Evolutionary conservation across 1,140 invertebrate genomes (phyloP).

Genomic region (Zaprionus nigranus): DNA sequence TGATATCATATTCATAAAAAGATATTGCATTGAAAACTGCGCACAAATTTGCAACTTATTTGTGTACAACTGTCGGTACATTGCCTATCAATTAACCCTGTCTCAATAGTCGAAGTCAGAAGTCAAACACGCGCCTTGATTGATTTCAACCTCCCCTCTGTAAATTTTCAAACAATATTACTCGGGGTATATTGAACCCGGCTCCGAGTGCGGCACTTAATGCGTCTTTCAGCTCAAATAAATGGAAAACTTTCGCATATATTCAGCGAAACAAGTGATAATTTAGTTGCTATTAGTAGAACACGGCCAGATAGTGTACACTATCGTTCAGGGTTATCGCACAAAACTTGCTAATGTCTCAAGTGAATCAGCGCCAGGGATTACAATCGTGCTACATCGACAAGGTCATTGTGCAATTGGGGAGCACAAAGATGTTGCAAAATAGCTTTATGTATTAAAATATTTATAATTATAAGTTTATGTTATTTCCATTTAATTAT

Average conservation of each 20-base stretch:
- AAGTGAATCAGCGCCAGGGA: conserved; percentile 31
- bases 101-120: conserved; percentile 9
- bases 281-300: conserved; percentile 16
- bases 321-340: conserved; percentile 24
- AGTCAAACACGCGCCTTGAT: conserved; percentile 20
- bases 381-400: neutral
- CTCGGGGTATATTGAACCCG: conserved; percentile 34
- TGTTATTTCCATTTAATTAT: neutral
- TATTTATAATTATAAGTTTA: neutral
- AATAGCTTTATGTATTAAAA: neutral
- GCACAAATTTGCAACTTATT: conserved; percentile 1
- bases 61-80: neutral
- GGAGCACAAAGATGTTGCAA: neutral
- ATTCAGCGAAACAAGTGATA: conserved; percentile 5
- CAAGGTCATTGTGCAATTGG: conserved; percentile 17
- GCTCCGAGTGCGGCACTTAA: neutral
- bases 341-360: conserved; percentile 5
- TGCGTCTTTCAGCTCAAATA: neutral
- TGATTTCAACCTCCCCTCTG: conserved; percentile 6
- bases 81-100: conserved; percentile 3
- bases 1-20: neutral
- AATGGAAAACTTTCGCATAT: conserved; percentile 32
- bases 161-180: conserved; percentile 2
- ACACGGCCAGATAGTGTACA: conserved; percentile 13
- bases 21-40: neutral